Percentiles rank a stretch among this genome's conserved stretches.
Conservation (phyloP, 2,888 invertebrate species). For the Ophion ellenae region DNA sequence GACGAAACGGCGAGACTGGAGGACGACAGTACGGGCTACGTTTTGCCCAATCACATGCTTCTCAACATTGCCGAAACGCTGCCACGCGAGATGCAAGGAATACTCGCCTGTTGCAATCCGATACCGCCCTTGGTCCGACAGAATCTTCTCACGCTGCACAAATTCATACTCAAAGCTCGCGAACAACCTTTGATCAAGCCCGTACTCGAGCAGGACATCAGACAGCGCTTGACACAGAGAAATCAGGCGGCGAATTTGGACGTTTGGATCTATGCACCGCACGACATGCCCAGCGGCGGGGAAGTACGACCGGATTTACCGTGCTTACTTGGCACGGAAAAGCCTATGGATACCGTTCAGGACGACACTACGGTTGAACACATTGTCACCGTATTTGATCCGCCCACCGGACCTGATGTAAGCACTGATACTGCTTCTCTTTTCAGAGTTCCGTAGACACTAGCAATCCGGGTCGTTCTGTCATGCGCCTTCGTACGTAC, state of each 20-base stretch:
- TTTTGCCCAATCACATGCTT: constrained; percentile 98
- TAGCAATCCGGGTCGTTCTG: not conserved
- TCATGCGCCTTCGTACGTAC: not conserved
- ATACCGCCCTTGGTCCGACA: constrained; percentile 91
- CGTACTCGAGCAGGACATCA: constrained; percentile 76
- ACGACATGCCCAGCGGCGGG: constrained; percentile 77
- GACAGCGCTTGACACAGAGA: constrained; percentile 76
- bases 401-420: constrained; percentile 74
- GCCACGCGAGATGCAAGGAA: constrained; percentile 96
- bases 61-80: constrained; percentile 93
- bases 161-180: constrained; percentile 89
- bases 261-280: constrained; percentile 76
- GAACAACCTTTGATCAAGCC: constrained; percentile 88
- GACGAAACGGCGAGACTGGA: constrained; percentile 92
- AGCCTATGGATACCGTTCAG: not conserved
- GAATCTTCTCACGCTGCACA: constrained; percentile 86
- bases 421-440: constrained; percentile 1
- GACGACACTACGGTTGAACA: constrained; percentile 60
- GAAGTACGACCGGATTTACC: constrained; percentile 79
- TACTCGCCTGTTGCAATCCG: constrained; percentile 96
- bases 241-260: constrained; percentile 73
- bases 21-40: constrained; percentile 96
- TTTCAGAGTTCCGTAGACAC: not conserved
- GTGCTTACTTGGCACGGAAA: constrained; percentile 74
- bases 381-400: constrained; percentile 78